Evolutionary conservation across 2,888 invertebrate genomes (phyloP).

Genomic region (Aphodius granarius): DNA sequence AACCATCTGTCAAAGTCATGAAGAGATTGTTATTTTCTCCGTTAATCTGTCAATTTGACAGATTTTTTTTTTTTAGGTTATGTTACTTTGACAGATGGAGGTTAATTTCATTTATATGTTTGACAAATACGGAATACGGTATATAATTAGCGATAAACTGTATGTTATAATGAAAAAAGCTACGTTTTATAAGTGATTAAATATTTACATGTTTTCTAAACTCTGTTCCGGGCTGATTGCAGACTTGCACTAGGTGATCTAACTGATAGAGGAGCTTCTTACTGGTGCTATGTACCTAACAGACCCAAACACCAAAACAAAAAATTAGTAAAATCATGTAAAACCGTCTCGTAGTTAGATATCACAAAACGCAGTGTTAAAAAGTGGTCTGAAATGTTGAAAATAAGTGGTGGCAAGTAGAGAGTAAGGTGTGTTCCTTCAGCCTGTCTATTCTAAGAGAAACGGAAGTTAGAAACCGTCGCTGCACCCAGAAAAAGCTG

Average conservation of each 20-base stretch:
- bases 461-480: constrained; percentile 21
- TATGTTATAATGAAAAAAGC: neutral
- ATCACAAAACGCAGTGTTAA: neutral
- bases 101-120: neutral
- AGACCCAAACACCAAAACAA: constrained; percentile 49
- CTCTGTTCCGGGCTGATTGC: constrained; percentile 86
- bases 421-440: neutral
- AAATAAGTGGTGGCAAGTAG: neutral
- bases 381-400: neutral
- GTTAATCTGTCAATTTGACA: neutral
- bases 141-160: neutral
- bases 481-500: constrained; percentile 33
- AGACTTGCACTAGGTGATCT: constrained; percentile 94
- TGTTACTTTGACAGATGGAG: too few relatives aligned
- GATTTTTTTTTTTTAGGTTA: too few relatives aligned
- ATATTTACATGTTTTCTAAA: constrained; percentile 76
- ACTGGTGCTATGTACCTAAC: constrained; percentile 90
- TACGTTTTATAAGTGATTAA: constrained; percentile 3
- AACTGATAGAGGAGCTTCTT: constrained; percentile 94
- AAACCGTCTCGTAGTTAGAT: constrained; percentile 24
- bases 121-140: neutral
- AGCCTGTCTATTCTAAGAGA: neutral
- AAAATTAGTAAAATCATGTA: constrained; percentile 17
- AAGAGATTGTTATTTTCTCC: neutral
- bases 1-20: neutral